Base-by-base conservation (phyloP, 2,888 invertebrate species). In the Drosophila nigricruria region DNA sequence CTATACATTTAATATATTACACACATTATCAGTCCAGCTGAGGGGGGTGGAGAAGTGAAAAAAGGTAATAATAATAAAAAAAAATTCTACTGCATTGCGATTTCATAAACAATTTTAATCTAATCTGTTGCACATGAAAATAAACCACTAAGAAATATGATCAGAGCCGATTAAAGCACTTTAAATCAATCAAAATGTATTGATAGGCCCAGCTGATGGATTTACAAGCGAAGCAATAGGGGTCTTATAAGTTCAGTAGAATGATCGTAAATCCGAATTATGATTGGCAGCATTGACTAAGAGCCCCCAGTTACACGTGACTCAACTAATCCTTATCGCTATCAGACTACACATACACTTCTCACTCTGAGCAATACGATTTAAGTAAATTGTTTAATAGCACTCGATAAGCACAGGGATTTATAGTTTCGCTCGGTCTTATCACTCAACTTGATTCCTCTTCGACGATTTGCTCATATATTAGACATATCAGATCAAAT, bases 131-230 rank as follows among this genome's bases (percentile, higher is more conserved):
- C 60, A 70, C 32, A 49, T 66, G 64, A 47, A 61, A 60, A 59
- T 66, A 70, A 57, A 38, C 49, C 36, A 20, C 18, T 8, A 58
- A 50, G 66, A 79, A 65, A 59, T 73, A 70, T 76, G 82, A 88
- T 82, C 88, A 85, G 53, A 54, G 43, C 57, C 80, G 77, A 83
- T 89, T 74, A 70, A 86, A 80, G 53, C 49, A 61, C 62, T 59
- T 58, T 82, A 82, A 82, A 82, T 83, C 82, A 83, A 83, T 83
- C 82, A 83, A 70, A 59, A 23, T 3, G 16, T 63, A 50, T 87
- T 73, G 89, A 89, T 89, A 83, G 84, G 67, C 70, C 5, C 6
- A 30, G 14, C n/a, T 72, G 84, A 87, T 60, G 75, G 72, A 89
- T 89, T 83, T 83, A 83, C 52, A 70, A 83, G 38, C 34, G 32